Conservation (phyloP, 2,888 invertebrate species). For the Podotricha telesiphe region DNA sequence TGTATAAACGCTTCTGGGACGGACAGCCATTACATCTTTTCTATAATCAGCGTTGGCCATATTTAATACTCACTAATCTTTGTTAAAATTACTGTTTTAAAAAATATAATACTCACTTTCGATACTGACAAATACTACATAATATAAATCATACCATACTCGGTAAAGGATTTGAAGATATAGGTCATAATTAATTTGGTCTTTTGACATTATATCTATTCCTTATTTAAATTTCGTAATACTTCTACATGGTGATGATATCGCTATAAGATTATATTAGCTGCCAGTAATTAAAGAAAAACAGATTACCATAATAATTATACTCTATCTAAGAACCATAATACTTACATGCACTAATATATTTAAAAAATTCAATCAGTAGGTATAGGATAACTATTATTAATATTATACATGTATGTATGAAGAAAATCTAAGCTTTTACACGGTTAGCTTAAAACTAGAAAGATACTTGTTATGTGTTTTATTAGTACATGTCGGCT, state of each 20-base stretch:
- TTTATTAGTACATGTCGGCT: too few relatives aligned
- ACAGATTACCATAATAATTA: background rate
- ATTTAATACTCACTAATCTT: slow-evolving; percentile 69
- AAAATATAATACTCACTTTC: slow-evolving; percentile 70
- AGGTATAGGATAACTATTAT: too few relatives aligned
- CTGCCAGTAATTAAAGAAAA: slow-evolving; percentile 26
- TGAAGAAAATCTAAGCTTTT: too few relatives aligned
- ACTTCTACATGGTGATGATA: slow-evolving; percentile 39
- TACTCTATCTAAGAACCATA: too few relatives aligned
- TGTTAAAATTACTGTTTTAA: slow-evolving; percentile 65
- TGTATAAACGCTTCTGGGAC: slow-evolving; percentile 87
- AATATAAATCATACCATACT: slow-evolving; percentile 69
- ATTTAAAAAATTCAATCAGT: too few relatives aligned
- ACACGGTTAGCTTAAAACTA: too few relatives aligned
- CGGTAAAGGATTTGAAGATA: slow-evolving; percentile 58
- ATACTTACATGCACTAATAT: too few relatives aligned
- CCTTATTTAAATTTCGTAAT: slow-evolving; percentile 55
- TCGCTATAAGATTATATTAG: background rate
- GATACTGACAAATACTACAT: slow-evolving; percentile 75
- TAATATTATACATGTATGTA: too few relatives aligned
- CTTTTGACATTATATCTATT: slow-evolving; percentile 63
- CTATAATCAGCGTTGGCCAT: slow-evolving; percentile 81
- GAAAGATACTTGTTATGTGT: too few relatives aligned
- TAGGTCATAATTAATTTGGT: slow-evolving; percentile 48
- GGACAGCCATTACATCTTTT: slow-evolving; percentile 80